A percentile compares a stretch with the other conserved stretches of the same genome.
These are phyloP conservation scores for Sesia bembeciformis DNA, from an alignment of 2,888 invertebrate species.

Conservation along the genomic window DNA sequence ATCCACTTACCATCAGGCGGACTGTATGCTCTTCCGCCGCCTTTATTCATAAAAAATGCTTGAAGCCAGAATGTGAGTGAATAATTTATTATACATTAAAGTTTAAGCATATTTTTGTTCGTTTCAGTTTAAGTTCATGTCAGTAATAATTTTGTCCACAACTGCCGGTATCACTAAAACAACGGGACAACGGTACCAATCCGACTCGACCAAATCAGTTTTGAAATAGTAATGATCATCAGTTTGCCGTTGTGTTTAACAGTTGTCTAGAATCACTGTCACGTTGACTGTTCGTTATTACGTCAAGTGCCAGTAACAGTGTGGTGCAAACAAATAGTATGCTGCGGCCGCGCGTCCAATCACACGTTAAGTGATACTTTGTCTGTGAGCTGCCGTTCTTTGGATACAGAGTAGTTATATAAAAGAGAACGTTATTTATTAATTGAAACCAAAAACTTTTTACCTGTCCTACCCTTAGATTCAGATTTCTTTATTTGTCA, in stretches of 20 bases:
- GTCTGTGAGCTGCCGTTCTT: slow-evolving; percentile 53
- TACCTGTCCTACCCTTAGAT: too few species aligned
- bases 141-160: too few species aligned
- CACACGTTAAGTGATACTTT: slow-evolving; percentile 18
- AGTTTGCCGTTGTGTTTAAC: slow-evolving; percentile 5
- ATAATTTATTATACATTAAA: too few species aligned
- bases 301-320: slow-evolving; percentile 39
- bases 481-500: too few species aligned
- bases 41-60: too few species aligned
- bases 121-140: too few species aligned
- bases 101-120: too few species aligned
- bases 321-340: slow-evolving; percentile 8
- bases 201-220: not conserved
- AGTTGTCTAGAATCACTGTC: slow-evolving; percentile 2
- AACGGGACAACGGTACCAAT: not conserved
- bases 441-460: too few species aligned
- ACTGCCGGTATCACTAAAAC: too few species aligned
- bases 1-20: too few species aligned
- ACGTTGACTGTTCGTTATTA: slow-evolving; percentile 33
- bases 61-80: too few species aligned
- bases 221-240: slow-evolving; percentile 18
- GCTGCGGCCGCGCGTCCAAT: not conserved
- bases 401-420: not conserved
- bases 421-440: not conserved
- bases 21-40: too few species aligned